These are phyloP conservation scores for Dendrolimus punctatus DNA, from an alignment of 1,140 invertebrate genomes.

Conservation along the genomic window DNA sequence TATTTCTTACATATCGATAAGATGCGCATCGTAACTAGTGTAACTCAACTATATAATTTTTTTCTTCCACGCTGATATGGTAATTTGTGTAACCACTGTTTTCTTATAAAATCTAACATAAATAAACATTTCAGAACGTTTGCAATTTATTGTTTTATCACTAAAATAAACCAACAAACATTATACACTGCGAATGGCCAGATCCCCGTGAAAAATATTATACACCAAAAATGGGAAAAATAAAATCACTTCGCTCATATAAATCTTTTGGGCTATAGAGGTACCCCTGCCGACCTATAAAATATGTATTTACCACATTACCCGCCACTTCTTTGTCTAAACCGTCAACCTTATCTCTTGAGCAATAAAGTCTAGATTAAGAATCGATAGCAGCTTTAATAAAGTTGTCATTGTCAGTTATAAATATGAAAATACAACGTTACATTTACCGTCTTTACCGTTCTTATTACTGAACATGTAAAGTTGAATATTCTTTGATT, in stretches of 20 bases:
- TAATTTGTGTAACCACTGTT: no score
- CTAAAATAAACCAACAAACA: no score
- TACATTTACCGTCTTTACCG: not conserved
- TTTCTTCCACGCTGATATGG: no score
- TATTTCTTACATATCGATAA: no score
- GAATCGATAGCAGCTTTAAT: not conserved
- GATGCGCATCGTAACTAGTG: no score
- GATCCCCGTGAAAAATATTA: no score
- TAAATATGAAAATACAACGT: slow-evolving; percentile 11
- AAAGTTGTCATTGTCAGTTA: slow-evolving; percentile 11
- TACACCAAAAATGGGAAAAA: not conserved
- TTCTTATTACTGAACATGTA: not conserved
- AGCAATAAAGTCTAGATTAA: not conserved
- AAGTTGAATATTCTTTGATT: not conserved
- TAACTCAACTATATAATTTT: no score
- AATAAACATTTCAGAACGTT: no score
- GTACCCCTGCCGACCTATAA: slow-evolving; percentile 12
- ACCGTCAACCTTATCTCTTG: not conserved
- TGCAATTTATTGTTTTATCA: no score
- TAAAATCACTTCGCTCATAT: slow-evolving; percentile 10
- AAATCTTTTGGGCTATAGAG: slow-evolving; percentile 16
- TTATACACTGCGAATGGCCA: no score
- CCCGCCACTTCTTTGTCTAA: not conserved
- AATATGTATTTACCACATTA: slow-evolving; percentile 1
- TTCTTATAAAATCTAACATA: no score